phyloP scores from a whole-genome alignment of 2,888 invertebrate species.

The Watsonalla cultraria region DNA sequence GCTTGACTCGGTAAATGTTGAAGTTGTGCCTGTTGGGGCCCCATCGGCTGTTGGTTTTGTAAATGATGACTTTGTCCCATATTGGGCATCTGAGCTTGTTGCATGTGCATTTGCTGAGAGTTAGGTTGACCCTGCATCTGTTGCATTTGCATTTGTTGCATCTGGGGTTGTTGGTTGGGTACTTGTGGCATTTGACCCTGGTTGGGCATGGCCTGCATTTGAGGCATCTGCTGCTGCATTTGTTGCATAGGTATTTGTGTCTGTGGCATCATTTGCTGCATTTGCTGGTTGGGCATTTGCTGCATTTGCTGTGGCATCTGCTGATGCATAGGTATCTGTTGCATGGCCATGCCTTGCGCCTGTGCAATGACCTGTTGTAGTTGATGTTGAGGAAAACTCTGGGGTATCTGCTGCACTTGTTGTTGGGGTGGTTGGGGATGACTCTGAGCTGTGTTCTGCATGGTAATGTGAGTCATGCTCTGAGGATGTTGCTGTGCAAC shows the following conservation, averaged over 20 bases:
- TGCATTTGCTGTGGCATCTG: constrained; percentile 76
- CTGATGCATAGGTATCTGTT: constrained; percentile 75
- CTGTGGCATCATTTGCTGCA: constrained; percentile 75
- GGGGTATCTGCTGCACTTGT: constrained; percentile 73
- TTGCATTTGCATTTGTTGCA: constrained; percentile 76
- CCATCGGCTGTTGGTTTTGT: constrained; percentile 67
- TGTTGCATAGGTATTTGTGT: constrained; percentile 69
- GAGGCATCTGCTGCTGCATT: constrained; percentile 74
- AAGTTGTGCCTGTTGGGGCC: constrained; percentile 69
- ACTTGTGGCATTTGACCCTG: constrained; percentile 71
- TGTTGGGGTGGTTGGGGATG: constrained; percentile 63
- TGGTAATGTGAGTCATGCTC: constrained; percentile 74
- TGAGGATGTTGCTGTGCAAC: constrained; percentile 72
- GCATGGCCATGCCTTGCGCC: constrained; percentile 63
- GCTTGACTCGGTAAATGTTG: constrained; percentile 73
- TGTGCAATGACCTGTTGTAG: constrained; percentile 74
- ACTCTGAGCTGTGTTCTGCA: constrained; percentile 62
- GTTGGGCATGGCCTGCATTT: constrained; percentile 70
- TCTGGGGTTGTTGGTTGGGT: constrained; percentile 66
- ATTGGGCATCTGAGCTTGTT: constrained; percentile 70
- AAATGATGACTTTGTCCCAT: constrained; percentile 70
- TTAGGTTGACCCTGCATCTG: constrained; percentile 71
- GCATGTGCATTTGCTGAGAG: constrained; percentile 73
- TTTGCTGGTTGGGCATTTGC: constrained; percentile 74
- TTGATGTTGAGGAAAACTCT: constrained; percentile 76